Evolutionary conservation across 2,797 vertebrate species (phyloP).

Genomic region (Strix occidentalis): DNA sequence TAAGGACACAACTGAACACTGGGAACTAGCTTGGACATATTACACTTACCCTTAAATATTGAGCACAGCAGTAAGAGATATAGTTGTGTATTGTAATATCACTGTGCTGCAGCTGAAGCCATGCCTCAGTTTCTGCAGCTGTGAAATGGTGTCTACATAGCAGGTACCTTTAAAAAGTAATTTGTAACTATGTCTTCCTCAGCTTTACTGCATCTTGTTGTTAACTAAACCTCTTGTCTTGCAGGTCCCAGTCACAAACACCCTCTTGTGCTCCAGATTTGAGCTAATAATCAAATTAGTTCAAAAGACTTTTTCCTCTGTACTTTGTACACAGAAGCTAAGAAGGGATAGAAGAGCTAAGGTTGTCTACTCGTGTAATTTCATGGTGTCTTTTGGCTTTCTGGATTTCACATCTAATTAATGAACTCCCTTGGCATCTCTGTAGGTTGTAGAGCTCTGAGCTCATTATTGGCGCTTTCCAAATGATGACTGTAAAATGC

Average conservation of each 20-base stretch:
- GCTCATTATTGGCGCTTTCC: conserved; percentile 31
- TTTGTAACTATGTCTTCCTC: not conserved
- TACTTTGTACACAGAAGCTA: not conserved
- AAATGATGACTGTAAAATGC: not conserved
- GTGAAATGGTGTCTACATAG: not conserved
- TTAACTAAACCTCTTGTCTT: not conserved
- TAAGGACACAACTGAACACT: accelerated
- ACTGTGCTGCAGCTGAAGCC: not conserved
- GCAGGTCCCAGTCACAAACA: not conserved
- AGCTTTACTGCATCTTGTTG: not conserved
- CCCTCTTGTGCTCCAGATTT: not conserved
- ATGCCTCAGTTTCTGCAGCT: not conserved
- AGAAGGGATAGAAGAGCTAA: not conserved
- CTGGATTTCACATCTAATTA: not conserved
- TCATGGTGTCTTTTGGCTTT: not conserved
- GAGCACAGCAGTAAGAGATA: not conserved
- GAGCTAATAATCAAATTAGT: not conserved
- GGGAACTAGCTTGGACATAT: not conserved
- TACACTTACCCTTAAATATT: not conserved
- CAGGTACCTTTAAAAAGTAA: not conserved
- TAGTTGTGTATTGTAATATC: not conserved
- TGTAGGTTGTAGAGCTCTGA: not conserved
- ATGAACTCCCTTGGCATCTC: not conserved
- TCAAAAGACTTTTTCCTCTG: not conserved
- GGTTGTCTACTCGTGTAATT: not conserved